phyloP scores from a whole-genome alignment of 92 coral and sea anemone genomes.

The Chrysogorgia sp. region DNA sequence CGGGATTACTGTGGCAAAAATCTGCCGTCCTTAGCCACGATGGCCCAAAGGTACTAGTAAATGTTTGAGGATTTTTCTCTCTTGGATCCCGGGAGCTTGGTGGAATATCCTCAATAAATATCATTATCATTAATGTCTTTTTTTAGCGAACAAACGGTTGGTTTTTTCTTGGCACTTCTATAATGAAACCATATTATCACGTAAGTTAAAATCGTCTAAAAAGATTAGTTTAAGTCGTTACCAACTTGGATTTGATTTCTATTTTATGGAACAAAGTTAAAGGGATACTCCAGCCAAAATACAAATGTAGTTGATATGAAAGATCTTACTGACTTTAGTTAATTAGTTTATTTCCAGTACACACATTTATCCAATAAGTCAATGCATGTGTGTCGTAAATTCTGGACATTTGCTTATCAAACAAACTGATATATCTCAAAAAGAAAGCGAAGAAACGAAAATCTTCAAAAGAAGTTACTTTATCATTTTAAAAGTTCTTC shows the following conservation, averaged over 20 bases:
- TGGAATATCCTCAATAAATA: not conserved
- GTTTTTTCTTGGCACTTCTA: constrained; percentile 88
- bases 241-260: too few species aligned
- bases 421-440: too few species aligned
- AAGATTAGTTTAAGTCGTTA: not conserved
- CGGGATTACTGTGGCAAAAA: constrained; percentile 16
- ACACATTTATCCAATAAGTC: too few species aligned
- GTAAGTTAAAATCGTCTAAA: constrained; percentile 64
- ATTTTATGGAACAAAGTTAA: too few species aligned
- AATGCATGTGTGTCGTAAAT: not conserved
- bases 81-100: not conserved
- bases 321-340: too few species aligned
- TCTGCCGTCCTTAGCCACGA: constrained; percentile 10
- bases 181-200: constrained; percentile 91
- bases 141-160: constrained; percentile 97
- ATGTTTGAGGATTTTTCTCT: not conserved
- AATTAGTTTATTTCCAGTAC: not conserved
- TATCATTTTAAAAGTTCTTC: too few species aligned
- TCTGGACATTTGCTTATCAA: too few species aligned
- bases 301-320: too few species aligned
- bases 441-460: too few species aligned
- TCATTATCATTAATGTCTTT: not conserved
- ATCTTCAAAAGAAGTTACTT: too few species aligned
- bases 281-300: too few species aligned
- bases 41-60: constrained; percentile 73